Evolutionary conservation across 2,113 vertebrate species (phyloP).

Genomic region (Rhynchopsitta pachyrhyncha): DNA sequence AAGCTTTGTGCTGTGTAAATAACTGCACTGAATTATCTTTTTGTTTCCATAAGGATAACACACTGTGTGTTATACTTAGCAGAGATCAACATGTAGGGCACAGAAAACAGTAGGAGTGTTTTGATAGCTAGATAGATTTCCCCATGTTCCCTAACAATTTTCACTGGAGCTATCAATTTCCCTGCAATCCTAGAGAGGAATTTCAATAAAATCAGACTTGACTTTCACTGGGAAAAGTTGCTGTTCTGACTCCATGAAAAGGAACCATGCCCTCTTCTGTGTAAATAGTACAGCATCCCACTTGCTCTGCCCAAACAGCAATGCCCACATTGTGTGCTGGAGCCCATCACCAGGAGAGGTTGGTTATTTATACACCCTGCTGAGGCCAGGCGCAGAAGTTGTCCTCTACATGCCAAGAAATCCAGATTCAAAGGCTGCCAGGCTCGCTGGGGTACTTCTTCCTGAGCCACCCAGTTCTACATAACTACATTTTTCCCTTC

Average conservation of each 20-base stretch:
- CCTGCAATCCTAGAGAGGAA: conserved; percentile 39
- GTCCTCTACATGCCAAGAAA: not conserved
- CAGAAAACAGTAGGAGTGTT: conserved; percentile 64
- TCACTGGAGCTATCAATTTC: conserved; percentile 63
- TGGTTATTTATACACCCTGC: not conserved
- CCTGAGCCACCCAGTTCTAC: not conserved
- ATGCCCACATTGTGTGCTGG: not conserved
- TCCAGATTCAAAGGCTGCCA: not conserved
- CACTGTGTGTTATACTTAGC: conserved; percentile 55
- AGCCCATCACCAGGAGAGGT: not conserved
- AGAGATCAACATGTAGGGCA: conserved; percentile 54
- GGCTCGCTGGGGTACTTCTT: not conserved
- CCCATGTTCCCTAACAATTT: conserved; percentile 50
- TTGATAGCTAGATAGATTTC: conserved; percentile 55
- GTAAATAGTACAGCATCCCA: not conserved
- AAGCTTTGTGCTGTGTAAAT: conserved; percentile 46
- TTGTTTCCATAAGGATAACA: conserved; percentile 67
- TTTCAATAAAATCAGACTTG: conserved; percentile 61
- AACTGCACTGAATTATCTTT: conserved; percentile 55
- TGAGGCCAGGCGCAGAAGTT: not conserved
- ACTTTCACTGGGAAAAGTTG: conserved; percentile 61
- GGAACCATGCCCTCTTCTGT: conserved; percentile 23
- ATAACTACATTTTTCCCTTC: not conserved
- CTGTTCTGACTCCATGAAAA: not conserved
- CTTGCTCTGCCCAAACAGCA: conserved; percentile 9